Percentiles rank a stretch among this genome's conserved stretches.
Evolutionary conservation across 2,888 invertebrate genomes (phyloP).

Genomic region (Nymphalis polychloros): DNA sequence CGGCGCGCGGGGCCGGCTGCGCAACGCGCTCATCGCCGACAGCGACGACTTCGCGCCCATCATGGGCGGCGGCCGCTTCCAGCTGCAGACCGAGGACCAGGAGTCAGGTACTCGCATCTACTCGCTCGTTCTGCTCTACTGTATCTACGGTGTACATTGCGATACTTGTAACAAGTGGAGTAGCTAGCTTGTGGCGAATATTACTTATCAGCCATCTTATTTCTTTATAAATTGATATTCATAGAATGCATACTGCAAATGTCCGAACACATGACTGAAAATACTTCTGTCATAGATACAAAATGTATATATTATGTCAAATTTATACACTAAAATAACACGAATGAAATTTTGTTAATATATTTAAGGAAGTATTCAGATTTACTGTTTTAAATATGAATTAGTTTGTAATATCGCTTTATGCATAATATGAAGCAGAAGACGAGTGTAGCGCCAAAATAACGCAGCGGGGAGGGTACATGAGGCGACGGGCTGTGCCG

Average conservation of each 20-base stretch:
- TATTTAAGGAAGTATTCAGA: too few species aligned
- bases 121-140: neutral
- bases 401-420: too few species aligned
- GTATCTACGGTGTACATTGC: neutral
- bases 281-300: neutral
- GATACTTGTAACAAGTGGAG: neutral
- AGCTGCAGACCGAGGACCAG: slow-evolving; percentile 88
- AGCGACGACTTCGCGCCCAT: slow-evolving; percentile 89
- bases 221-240: too few species aligned
- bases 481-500: neutral
- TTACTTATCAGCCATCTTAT: too few species aligned
- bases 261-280: too few species aligned
- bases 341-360: neutral
- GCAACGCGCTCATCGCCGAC: slow-evolving; percentile 88
- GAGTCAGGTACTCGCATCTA: slow-evolving; percentile 69
- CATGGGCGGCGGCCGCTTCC: slow-evolving; percentile 85
- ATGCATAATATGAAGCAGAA: too few species aligned
- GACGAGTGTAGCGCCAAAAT: too few species aligned
- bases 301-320: neutral
- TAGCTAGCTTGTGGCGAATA: neutral
- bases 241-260: too few species aligned
- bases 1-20: slow-evolving; percentile 75
- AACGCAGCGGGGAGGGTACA: too few species aligned
- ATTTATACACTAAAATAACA: neutral
- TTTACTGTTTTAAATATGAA: too few species aligned